A percentile compares a stretch with the other conserved stretches of the same genome.
Evolutionary conservation across 2,113 vertebrate genomes (phyloP).

Genomic region (Crotalus helleri): DNA sequence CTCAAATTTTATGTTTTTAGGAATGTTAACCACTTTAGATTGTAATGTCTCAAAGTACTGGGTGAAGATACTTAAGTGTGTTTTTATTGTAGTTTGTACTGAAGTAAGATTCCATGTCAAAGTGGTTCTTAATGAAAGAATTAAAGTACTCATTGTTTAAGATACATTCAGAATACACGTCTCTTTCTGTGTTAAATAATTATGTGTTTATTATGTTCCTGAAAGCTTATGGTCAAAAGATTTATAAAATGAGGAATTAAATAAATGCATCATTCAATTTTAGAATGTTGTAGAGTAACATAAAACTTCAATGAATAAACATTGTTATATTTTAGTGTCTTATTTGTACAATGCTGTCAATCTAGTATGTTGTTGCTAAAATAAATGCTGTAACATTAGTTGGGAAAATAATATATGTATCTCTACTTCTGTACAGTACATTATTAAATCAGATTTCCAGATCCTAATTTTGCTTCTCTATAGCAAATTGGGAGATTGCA

Average conservation of each 20-base stretch:
- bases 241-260: conserved; percentile 18
- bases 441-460: not conserved
- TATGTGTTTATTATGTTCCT: conserved; percentile 6
- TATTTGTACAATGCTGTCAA: not conserved
- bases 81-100: conserved; percentile 12
- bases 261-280: conserved; percentile 12
- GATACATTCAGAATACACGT: not conserved
- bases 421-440: not conserved
- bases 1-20: conserved; percentile 3
- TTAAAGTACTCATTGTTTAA: conserved; percentile 8
- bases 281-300: conserved; percentile 2
- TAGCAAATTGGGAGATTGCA: not conserved
- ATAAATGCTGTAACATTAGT: not conserved
- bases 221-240: conserved; percentile 10
- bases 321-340: not conserved
- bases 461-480: not conserved
- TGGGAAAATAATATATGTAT: not conserved
- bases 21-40: conserved; percentile 13
- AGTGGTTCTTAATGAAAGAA: not conserved
- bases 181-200: conserved; percentile 1
- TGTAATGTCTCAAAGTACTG: not conserved
- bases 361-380: not conserved
- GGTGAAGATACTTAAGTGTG: not conserved
- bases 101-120: not conserved
- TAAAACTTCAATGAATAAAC: not conserved